These are phyloP conservation scores for Halcyon chelicuti DNA, from an alignment of 2,797 vertebrate genomes.

Conservation along the genomic window DNA sequence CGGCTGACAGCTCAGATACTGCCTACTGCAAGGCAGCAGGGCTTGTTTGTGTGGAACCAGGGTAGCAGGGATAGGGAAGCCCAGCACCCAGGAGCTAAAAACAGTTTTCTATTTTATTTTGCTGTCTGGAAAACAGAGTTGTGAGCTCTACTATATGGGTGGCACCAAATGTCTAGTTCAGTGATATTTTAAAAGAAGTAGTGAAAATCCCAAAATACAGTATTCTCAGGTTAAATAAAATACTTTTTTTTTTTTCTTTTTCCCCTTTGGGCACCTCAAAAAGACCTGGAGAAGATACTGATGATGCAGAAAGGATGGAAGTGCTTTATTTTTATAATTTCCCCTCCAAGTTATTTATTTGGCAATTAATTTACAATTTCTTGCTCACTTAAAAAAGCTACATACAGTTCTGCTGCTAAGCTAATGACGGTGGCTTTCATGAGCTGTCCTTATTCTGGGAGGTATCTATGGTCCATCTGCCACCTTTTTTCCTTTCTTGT, in stretches of 20 bases:
- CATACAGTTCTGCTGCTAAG: neutral
- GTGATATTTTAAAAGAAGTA: neutral
- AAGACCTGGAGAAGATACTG: neutral
- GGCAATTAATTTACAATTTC: neutral
- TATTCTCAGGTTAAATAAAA: neutral
- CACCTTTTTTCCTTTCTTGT: neutral
- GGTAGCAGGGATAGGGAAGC: neutral
- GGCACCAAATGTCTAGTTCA: neutral
- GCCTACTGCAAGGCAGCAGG: neutral
- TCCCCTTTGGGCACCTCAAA: neutral
- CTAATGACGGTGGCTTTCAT: neutral
- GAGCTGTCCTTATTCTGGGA: neutral
- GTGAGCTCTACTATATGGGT: neutral
- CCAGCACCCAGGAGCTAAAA: neutral
- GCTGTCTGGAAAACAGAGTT: neutral
- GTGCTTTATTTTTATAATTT: neutral
- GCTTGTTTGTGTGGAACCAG: neutral
- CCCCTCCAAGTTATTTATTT: neutral
- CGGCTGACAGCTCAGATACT: neutral
- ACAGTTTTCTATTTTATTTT: neutral
- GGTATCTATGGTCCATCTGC: neutral
- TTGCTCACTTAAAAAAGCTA: neutral
- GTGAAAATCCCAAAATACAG: neutral
- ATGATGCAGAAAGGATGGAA: neutral
- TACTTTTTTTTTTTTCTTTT: neutral